Conservation (phyloP, 2,888 invertebrate genomes). For the Disparrhopalites patrizii region DNA sequence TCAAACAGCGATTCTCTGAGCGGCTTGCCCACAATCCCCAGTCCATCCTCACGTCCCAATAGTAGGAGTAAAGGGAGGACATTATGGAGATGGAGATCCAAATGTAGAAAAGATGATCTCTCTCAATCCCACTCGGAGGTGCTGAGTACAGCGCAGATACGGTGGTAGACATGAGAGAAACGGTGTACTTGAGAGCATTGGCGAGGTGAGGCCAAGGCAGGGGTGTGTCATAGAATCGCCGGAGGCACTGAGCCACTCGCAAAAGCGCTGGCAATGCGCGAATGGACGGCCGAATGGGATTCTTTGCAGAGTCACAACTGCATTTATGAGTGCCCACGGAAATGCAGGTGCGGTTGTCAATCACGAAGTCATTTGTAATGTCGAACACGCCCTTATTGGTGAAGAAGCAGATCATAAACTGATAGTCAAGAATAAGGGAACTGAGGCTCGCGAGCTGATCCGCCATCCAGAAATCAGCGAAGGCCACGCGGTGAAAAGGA, state of each 20-base stretch:
- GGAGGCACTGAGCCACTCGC: constrained; percentile 14
- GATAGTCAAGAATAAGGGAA: constrained; percentile 11
- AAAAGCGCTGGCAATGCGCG: constrained; percentile 6
- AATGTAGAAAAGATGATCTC: background rate
- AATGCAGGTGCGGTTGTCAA: background rate
- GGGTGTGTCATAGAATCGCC: constrained; percentile 14
- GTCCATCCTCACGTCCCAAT: constrained; percentile 23
- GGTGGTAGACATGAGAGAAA: background rate
- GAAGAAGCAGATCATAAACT: constrained; percentile 14
- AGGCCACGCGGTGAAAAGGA: constrained; percentile 17
- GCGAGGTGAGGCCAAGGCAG: constrained; percentile 15
- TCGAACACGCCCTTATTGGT: background rate
- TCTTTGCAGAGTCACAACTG: constrained; percentile 3
- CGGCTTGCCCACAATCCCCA: background rate
- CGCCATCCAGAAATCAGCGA: constrained; percentile 21
- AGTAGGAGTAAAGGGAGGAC: constrained; percentile 7
- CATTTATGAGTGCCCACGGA: background rate
- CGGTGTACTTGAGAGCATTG: constrained; percentile 12
- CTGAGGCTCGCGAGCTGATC: constrained; percentile 17
- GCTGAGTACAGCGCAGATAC: background rate
- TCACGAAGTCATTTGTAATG: background rate
- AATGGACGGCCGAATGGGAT: background rate
- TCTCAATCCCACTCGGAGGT: background rate
- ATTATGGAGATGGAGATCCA: constrained; percentile 9
- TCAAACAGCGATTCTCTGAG: background rate